These are phyloP conservation scores for Nymphalis c-album DNA, from an alignment of 2,888 invertebrate genomes.

Conservation along the genomic window DNA sequence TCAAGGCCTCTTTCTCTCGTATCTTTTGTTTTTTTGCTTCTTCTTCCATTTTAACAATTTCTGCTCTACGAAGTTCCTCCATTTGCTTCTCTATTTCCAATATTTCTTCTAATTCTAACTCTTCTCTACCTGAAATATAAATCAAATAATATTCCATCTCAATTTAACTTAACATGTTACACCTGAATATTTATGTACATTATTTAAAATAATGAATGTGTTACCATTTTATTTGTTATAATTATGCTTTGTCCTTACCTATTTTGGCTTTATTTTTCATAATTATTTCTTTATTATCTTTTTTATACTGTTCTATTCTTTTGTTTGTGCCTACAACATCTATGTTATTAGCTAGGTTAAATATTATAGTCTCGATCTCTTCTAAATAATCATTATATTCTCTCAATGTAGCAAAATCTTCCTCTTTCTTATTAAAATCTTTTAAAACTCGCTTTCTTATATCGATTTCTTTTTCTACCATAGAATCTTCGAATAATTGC, in stretches of 20 bases:
- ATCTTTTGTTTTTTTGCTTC: conserved; percentile 91
- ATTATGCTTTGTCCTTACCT: conserved; percentile 55
- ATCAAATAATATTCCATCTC: neutral
- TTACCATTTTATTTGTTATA: neutral
- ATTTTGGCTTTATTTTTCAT: conserved; percentile 89
- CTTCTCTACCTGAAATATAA: conserved; percentile 83
- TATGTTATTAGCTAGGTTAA: conserved; percentile 93
- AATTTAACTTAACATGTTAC: neutral
- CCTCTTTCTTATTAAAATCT: conserved; percentile 97
- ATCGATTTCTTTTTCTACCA: conserved; percentile 98
- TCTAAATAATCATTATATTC: conserved; percentile 99
- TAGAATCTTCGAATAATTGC: conserved; percentile 97
- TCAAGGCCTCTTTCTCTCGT: conserved; percentile 93
- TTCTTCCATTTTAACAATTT: conserved; percentile 84
- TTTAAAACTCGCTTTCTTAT: conserved; percentile 93
- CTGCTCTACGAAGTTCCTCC: conserved; percentile 87
- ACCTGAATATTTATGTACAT: too few species aligned
- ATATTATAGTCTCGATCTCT: conserved; percentile 95
- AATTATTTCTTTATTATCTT: conserved; percentile 92
- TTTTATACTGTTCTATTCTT: conserved; percentile 94
- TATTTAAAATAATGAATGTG: too few species aligned
- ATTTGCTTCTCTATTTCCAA: conserved; percentile 90
- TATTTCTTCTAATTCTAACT: conserved; percentile 92
- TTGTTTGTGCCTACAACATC: conserved; percentile 94
- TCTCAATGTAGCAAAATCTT: conserved; percentile 90